Evolutionary conservation across 92 coral and sea anemone genomes (phyloP).

Genomic region (Phenganax marumi): DNA sequence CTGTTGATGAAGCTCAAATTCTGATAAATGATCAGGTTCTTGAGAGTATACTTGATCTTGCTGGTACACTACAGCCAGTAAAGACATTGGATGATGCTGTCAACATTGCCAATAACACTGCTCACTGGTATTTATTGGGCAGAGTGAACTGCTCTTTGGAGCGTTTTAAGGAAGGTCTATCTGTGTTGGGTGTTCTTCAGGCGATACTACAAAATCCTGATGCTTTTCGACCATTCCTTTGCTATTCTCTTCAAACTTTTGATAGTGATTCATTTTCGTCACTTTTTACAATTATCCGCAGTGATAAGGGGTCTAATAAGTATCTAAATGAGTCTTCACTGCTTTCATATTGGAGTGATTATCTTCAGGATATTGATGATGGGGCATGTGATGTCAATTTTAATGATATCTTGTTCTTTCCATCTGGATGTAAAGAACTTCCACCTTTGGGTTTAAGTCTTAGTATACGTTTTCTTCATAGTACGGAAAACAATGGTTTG

Average conservation of each 20-base stretch:
- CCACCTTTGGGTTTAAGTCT: slow-evolving; percentile 56
- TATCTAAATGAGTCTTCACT: slow-evolving; percentile 21
- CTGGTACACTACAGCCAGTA: slow-evolving; percentile 60
- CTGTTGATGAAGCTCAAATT: slow-evolving; percentile 29
- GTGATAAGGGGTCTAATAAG: too few relatives aligned
- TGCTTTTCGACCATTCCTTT: not conserved
- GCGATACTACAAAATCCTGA: not conserved
- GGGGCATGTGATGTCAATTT: slow-evolving; percentile 53
- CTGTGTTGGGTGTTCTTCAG: too few relatives aligned
- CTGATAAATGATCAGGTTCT: slow-evolving; percentile 38
- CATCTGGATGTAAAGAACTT: slow-evolving; percentile 60
- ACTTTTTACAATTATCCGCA: not conserved
- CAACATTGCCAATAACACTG: slow-evolving; percentile 31
- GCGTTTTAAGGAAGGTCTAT: slow-evolving; percentile 35
- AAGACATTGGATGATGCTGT: slow-evolving; percentile 49
- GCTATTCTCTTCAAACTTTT: not conserved
- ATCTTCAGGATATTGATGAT: slow-evolving; percentile 70
- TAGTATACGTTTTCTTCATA: too few relatives aligned
- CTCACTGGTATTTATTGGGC: slow-evolving; percentile 62
- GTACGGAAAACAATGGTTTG: too few relatives aligned
- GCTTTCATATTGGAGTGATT: slow-evolving; percentile 61
- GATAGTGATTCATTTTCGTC: too few relatives aligned
- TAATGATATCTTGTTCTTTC: slow-evolving; percentile 59
- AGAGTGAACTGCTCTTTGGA: slow-evolving; percentile 59
- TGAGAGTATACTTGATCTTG: slow-evolving; percentile 59